Conservation (phyloP, 2,113 vertebrate species). For the Cottus gobio region DNA sequence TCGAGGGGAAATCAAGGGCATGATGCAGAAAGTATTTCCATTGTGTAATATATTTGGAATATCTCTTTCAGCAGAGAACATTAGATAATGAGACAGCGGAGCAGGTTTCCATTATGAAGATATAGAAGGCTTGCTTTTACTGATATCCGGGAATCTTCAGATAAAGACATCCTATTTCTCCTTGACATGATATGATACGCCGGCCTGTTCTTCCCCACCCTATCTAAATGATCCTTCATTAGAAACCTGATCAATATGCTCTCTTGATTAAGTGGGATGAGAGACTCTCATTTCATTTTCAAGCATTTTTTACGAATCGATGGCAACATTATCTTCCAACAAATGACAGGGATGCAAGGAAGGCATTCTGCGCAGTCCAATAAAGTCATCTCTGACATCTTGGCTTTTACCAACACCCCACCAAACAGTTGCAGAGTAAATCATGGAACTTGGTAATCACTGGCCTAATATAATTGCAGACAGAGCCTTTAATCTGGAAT, state of each 20-base stretch:
- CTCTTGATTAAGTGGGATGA: slow-evolving; percentile 90
- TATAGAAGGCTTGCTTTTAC: slow-evolving; percentile 56
- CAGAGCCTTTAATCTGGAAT: slow-evolving; percentile 93
- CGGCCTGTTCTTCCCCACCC: slow-evolving; percentile 73
- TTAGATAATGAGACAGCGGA: slow-evolving; percentile 53
- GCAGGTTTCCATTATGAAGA: slow-evolving; percentile 64
- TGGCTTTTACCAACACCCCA: slow-evolving; percentile 42
- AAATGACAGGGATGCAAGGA: slow-evolving; percentile 92
- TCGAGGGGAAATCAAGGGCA: not conserved
- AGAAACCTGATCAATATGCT: slow-evolving; percentile 87
- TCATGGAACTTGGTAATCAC: slow-evolving; percentile 92
- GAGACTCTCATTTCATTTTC: slow-evolving; percentile 95
- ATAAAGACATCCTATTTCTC: slow-evolving; percentile 82
- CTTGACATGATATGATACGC: slow-evolving; percentile 78
- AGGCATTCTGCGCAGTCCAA: slow-evolving; percentile 88
- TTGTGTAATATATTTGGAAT: slow-evolving; percentile 26
- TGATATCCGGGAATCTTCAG: slow-evolving; percentile 78
- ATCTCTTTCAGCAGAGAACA: slow-evolving; percentile 46
- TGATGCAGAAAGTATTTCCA: not conserved
- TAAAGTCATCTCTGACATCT: slow-evolving; percentile 64
- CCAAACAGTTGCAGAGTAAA: slow-evolving; percentile 86
- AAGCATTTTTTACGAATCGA: slow-evolving; percentile 94
- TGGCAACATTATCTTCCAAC: slow-evolving; percentile 93
- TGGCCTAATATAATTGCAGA: slow-evolving; percentile 92
- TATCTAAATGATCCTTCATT: slow-evolving; percentile 85